Percentiles rank a stretch among this genome's conserved stretches.
Evolutionary conservation across 2,113 vertebrate species (phyloP).

Genomic region (Hiodon tergisus): DNA sequence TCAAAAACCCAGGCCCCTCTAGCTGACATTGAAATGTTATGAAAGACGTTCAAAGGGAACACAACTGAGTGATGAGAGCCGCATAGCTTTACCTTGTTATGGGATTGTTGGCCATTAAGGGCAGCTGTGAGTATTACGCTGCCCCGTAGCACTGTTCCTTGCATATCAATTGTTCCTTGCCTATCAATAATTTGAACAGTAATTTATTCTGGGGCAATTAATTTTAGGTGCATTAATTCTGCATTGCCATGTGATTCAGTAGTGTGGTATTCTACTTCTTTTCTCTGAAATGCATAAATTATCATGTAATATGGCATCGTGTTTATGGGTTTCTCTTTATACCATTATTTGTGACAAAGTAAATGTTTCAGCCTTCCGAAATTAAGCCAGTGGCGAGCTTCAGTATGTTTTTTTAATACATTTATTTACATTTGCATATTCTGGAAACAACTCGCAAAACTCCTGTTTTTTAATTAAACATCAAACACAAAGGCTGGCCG

Average conservation of each 20-base stretch:
- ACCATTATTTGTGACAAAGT: conserved; percentile 54
- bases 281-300: conserved; percentile 45
- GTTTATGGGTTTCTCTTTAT: conserved; percentile 40
- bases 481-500: conserved; percentile 54
- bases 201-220: conserved; percentile 38
- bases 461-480: conserved; percentile 65
- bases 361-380: conserved; percentile 33
- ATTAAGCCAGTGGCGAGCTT: conserved; percentile 32
- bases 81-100: not conserved
- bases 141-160: not conserved
- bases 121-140: not conserved
- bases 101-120: not conserved
- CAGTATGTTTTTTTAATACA: conserved; percentile 48
- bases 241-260: conserved; percentile 39
- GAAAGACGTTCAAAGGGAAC: not conserved
- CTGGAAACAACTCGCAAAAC: conserved; percentile 41
- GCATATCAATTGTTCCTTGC: not conserved
- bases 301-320: conserved; percentile 36
- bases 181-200: conserved; percentile 20
- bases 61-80: not conserved
- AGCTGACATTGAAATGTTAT: not conserved
- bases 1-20: too few relatives aligned
- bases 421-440: conserved; percentile 61
- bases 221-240: conserved; percentile 26
- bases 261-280: conserved; percentile 44